A percentile compares a stretch with the other conserved stretches of the same genome.
Conservation (phyloP, 2,113 vertebrate species). For the Casuarius casuarius region DNA sequence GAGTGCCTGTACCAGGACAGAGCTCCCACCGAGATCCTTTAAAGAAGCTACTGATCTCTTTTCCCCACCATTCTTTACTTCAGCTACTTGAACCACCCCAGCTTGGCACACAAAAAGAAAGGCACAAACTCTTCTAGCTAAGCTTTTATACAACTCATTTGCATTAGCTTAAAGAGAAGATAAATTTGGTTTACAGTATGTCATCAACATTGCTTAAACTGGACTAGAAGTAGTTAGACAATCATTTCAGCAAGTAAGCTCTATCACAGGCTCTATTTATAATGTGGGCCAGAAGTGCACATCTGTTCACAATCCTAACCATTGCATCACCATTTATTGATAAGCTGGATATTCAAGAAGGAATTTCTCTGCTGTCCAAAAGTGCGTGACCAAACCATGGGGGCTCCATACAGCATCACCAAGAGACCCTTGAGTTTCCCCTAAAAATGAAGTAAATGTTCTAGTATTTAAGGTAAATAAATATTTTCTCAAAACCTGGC, state of each 20-base stretch:
- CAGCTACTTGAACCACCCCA: not conserved
- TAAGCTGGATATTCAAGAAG: not conserved
- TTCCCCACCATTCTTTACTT: not conserved
- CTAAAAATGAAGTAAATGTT: not conserved
- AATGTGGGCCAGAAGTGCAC: not conserved
- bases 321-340: not conserved
- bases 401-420: not conserved
- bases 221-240: not conserved
- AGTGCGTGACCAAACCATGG: accelerated
- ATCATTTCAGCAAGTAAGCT: not conserved
- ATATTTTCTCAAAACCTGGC: not conserved
- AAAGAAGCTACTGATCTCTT: not conserved
- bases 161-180: not conserved
- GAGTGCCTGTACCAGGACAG: not conserved
- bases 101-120: not conserved
- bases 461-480: not conserved
- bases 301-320: not conserved
- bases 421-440: too few species aligned
- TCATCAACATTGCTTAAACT: not conserved
- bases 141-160: not conserved
- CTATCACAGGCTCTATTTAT: not conserved
- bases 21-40: not conserved
- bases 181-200: not conserved
- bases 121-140: not conserved
- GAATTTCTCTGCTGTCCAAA: not conserved